Evolutionary conservation across 1,140 invertebrate genomes (phyloP), one percentile per base, ranked within the genome.

Genomic region (Leguminivora glycinivorella): DNA sequence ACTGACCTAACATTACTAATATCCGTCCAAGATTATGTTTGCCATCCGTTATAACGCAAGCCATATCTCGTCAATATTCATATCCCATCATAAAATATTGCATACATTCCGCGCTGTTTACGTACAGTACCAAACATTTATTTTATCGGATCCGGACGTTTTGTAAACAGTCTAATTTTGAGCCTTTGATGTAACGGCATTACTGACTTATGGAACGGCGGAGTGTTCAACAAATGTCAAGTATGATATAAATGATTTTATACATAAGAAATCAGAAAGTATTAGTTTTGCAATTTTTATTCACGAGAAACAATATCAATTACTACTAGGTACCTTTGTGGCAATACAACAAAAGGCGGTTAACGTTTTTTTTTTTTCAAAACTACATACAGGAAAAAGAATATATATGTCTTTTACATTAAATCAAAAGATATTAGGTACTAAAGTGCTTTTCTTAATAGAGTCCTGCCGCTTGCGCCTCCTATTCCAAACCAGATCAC

Each of bases 401-500:
- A 47, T 17, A 1, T 17, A 5, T 19, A 22, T 9, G 1, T 10
- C n/a, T 52, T 52, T 22, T 22, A 22, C 22, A n/a, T n/a, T 52
- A 4, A 10, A 2, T 22, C 19, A 63, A 29, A 63, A 14, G 14
- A 43, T n/a, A 63, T 29, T 29, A 17, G 29, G 24, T 4, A 63
- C 60, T 63, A 63, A 26, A 63, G 31, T 25, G 29, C 4, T 14
- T 26, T 63, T 14, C 60, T 26, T 24, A 12, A 22, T 22, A 34
- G 47, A 52, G n/a, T 52, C 47, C 47, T 9, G 47, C 47, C 17
- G 17, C 47, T 24, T 9, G 47, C 47, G 47, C 47, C 47, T 24
- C 56, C 12, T 29, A 63, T 63, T 63, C 26, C 6, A 79, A 81
- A 82, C 78, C 77, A 78, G 77, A 83, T 79, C 73, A 80, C 72